phyloP scores from a whole-genome alignment of 2,113 vertebrate genomes.

The Panurus biarmicus region DNA sequence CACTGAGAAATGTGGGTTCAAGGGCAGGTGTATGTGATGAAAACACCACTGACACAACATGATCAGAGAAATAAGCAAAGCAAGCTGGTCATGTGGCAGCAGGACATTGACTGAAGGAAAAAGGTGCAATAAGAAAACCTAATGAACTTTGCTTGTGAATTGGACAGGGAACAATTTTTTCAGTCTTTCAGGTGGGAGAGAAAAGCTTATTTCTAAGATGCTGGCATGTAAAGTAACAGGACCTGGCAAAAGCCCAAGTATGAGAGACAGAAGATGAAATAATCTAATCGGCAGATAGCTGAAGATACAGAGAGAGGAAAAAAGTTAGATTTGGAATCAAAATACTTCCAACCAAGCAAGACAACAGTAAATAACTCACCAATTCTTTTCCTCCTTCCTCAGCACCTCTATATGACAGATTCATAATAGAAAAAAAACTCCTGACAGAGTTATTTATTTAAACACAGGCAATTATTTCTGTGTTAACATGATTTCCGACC shows the following conservation, averaged over 20 bases:
- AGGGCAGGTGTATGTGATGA: not conserved
- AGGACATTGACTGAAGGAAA: not conserved
- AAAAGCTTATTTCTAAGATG: not conserved
- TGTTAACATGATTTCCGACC: not conserved
- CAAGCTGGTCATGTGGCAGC: not conserved
- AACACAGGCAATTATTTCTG: not conserved
- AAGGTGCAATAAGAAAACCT: not conserved
- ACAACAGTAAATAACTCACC: not conserved
- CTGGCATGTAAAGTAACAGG: not conserved
- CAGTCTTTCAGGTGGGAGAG: not conserved
- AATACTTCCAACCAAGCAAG: not conserved
- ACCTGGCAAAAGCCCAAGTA: not conserved
- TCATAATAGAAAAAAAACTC: not conserved
- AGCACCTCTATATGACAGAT: not conserved
- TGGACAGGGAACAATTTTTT: not conserved
- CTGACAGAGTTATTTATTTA: not conserved
- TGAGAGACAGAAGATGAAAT: not conserved
- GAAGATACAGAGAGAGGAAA: fast-evolving
- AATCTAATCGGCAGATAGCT: not conserved
- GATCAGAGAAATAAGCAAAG: not conserved
- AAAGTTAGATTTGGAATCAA: not conserved
- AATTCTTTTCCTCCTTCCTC: not conserved
- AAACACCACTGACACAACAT: not conserved
- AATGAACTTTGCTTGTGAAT: not conserved
- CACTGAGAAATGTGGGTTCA: not conserved